Evolutionary conservation across 2,797 vertebrate species (phyloP).

Genomic region (Hippopotamyrus pictus): DNA sequence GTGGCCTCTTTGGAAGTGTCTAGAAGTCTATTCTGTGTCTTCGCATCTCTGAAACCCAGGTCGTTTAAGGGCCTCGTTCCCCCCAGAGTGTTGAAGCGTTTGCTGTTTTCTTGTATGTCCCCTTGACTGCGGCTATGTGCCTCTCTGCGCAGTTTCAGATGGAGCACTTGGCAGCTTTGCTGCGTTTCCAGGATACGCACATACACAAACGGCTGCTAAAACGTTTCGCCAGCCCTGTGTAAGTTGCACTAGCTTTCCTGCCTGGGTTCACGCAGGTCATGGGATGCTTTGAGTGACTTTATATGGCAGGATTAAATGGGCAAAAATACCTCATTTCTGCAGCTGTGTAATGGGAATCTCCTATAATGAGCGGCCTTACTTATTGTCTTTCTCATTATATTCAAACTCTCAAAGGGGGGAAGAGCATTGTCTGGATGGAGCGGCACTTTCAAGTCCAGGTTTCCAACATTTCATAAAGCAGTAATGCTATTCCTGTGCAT

Average conservation of each 20-base stretch:
- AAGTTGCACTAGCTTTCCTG: neutral
- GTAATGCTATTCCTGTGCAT: neutral
- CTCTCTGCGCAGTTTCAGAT: neutral
- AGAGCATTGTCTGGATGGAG: neutral
- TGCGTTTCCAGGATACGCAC: neutral
- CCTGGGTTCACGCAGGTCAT: neutral
- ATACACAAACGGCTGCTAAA: neutral
- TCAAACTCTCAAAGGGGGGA: neutral
- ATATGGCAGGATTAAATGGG: neutral
- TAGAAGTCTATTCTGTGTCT: slow-evolving; percentile 1
- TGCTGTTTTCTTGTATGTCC: neutral
- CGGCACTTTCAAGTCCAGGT: neutral
- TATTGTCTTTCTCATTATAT: neutral
- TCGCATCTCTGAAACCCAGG: neutral
- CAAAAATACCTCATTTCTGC: neutral
- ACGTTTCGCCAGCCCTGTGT: neutral
- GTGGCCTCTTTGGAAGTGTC: neutral
- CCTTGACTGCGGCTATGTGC: neutral
- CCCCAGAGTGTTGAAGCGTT: neutral
- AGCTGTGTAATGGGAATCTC: slow-evolving; percentile 34
- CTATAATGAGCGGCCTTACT: neutral
- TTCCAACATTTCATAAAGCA: neutral
- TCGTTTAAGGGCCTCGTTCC: neutral
- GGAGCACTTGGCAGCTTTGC: neutral
- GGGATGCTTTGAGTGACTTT: neutral